Evolutionary conservation across 2,888 invertebrate species (phyloP), one percentile per base, ranked within the genome.

Genomic region (Callosobruchus maculatus): DNA sequence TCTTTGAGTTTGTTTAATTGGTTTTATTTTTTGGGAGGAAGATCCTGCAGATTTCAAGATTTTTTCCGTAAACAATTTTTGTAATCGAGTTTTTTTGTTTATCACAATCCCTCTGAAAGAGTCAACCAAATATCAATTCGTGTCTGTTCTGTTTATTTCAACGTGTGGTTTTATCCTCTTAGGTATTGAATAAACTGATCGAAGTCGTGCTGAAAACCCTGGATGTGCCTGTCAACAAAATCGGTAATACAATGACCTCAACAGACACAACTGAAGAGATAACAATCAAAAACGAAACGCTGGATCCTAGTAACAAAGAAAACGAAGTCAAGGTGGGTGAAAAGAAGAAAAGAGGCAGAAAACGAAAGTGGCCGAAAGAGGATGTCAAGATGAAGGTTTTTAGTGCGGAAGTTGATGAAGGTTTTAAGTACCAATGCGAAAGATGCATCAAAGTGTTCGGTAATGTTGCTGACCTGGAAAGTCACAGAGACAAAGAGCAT

Each of bases 401-500:
- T 70, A 76, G 78, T 73, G 68, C 70, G 22, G 77, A 75, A 66
- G 76, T 82, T 13, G 84, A 84, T 21, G 81, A 84, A 18, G 86
- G 86, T 0, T 86, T 81, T 75, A 85, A 84, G 72, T 87, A 86
- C 78, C 88, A 88, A 75, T 88, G 88, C 78, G 87, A 88, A 78
- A 77, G 86, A 5, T 88, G 88, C 76, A 78, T 83, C 4, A 81
- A 83, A 70, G 83, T 86, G 21, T 87, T 85, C 75, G 81, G 83
- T 73, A 82, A 79, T 26, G 82, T 87, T 22, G 74, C 78, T 2
- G 84, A 85, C 71, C 78, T 88, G 74, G 87, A 87, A 74, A 73
- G 74, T 7, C 88, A 88, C 74, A 80, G 87, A 18, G 83, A 86
- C 70, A 83, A 81, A 70, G 85, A 87, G 72, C 88, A 88, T 80